These are phyloP conservation scores for Nestor notabilis DNA, from an alignment of 2,113 vertebrate species.

Conservation along the genomic window DNA sequence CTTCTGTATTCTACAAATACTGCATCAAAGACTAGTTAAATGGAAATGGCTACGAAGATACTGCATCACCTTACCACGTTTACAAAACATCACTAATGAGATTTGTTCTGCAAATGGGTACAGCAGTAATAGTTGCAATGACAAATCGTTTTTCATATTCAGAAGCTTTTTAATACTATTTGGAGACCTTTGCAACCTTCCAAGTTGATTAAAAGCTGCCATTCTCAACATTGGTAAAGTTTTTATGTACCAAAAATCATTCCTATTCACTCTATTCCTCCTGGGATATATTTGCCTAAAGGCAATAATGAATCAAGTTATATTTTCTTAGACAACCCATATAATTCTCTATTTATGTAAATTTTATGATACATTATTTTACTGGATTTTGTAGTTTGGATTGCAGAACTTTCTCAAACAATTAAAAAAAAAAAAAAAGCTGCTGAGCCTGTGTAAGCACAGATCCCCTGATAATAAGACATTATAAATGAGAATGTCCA, in stretches of 20 bases:
- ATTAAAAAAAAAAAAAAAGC: not conserved
- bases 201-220: conserved; percentile 68
- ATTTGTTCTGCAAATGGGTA: conserved; percentile 46
- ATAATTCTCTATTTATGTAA: not conserved
- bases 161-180: conserved; percentile 55
- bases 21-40: conserved; percentile 45
- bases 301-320: not conserved
- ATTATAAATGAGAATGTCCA: not conserved
- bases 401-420: not conserved
- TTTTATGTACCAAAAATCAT: conserved; percentile 47
- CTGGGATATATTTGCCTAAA: not conserved
- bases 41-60: not conserved
- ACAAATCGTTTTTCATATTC: conserved; percentile 68
- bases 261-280: conserved; percentile 23
- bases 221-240: conserved; percentile 47
- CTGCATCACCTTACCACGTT: conserved; percentile 27
- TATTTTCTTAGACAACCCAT: not conserved
- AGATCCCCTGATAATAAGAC: not conserved
- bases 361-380: not conserved
- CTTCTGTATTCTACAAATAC: not conserved
- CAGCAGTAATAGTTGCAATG: conserved; percentile 9
- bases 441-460: not conserved
- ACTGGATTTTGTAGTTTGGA: not conserved
- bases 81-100: conserved; percentile 30
- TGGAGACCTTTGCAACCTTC: conserved; percentile 53